These are phyloP conservation scores for Papilio protenor DNA, from an alignment of 2,888 invertebrate species.

Conservation along the genomic window DNA sequence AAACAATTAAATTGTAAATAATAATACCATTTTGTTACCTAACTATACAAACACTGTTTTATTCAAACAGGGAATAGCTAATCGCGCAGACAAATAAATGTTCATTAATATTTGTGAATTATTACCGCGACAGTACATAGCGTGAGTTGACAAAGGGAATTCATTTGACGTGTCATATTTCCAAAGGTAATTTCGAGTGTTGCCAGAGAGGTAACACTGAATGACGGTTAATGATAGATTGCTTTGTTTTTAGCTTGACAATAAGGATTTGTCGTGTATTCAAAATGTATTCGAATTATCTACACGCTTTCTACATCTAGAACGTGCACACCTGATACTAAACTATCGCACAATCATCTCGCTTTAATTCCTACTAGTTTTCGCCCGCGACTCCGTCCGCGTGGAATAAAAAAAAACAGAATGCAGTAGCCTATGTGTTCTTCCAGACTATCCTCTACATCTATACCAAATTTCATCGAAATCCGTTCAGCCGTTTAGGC, in stretches of 20 bases:
- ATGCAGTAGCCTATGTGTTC: too few species aligned
- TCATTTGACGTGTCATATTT: conserved; percentile 33
- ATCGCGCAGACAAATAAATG: background rate
- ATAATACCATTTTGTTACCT: background rate
- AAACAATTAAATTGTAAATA: background rate
- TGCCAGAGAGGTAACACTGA: conserved; percentile 23
- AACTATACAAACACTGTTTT: background rate
- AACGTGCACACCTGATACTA: too few species aligned
- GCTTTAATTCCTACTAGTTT: too few species aligned
- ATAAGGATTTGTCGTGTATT: background rate
- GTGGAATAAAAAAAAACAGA: too few species aligned
- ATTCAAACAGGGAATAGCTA: background rate
- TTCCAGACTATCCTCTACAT: too few species aligned
- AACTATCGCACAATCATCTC: too few species aligned
- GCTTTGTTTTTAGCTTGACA: background rate
- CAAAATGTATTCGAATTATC: background rate
- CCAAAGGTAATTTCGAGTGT: conserved; percentile 23
- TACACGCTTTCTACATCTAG: background rate
- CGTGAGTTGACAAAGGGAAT: conserved; percentile 31
- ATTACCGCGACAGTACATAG: conserved; percentile 15
- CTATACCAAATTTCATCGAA: too few species aligned
- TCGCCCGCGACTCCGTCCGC: too few species aligned
- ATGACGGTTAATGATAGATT: conserved; percentile 26
- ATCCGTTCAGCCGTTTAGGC: too few species aligned
- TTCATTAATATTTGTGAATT: conserved; percentile 20